phyloP scores from a whole-genome alignment of 2,113 vertebrate species.

The Ancistrus triradiatus region DNA sequence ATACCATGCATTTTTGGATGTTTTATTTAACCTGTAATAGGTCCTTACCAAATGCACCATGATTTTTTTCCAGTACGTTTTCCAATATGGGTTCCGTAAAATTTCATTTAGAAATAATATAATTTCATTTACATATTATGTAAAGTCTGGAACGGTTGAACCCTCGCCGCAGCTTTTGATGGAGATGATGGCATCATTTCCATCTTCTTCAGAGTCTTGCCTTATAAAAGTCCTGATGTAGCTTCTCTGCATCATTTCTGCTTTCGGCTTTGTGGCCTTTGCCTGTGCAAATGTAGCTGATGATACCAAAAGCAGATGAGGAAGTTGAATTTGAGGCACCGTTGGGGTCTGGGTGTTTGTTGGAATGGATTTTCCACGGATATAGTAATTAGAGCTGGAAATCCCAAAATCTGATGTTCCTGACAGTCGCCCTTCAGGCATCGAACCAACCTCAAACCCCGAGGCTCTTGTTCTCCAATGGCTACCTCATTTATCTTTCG shows the following conservation, averaged over 20 bases:
- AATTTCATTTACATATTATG: no score
- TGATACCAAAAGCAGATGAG: conserved; percentile 29
- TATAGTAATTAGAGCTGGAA: conserved; percentile 27
- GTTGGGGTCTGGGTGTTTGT: conserved; percentile 11
- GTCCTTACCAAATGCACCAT: no score
- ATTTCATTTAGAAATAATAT: no score
- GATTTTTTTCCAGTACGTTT: no score
- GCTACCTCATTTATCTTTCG: neutral
- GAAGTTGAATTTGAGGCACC: conserved; percentile 10
- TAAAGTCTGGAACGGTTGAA: no score
- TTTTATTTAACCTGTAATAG: no score
- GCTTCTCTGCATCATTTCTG: conserved; percentile 10
- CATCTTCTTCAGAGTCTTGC: no score
- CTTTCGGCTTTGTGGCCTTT: neutral
- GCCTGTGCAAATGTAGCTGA: neutral
- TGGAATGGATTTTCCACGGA: conserved; percentile 19
- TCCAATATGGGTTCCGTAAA: no score
- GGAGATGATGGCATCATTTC: no score
- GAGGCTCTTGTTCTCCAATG: conserved; percentile 31
- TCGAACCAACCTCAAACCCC: conserved; percentile 44
- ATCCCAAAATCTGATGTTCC: conserved; percentile 26
- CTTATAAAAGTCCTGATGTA: neutral
- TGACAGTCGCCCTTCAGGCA: conserved; percentile 29
- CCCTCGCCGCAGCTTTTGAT: no score
- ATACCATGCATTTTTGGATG: no score